Evolutionary conservation across 92 coral and sea anemone genomes (phyloP), one percentile per base, ranked within the genome.

Genomic region (Metridium senile): DNA sequence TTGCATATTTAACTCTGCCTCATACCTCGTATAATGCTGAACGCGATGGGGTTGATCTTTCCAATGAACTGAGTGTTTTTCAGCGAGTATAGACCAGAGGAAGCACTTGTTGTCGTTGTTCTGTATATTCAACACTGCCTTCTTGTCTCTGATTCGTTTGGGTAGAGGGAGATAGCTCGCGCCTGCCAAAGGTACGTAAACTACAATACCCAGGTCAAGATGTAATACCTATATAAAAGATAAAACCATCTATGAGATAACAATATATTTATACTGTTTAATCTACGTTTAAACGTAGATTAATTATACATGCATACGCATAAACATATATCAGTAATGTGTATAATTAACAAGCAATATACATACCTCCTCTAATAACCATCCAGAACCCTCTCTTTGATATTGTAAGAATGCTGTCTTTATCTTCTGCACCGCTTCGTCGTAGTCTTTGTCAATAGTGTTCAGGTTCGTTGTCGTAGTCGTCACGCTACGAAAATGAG

Each of bases 121-220:
- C 71, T 83, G 78, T 21, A 84, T 39, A 63, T 88, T 80, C 18
- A 84, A 53, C 30, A 88, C 68, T 29, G 89, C 89, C 64, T 88
- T 84, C 70, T 81, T 88, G 21, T 61, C 74, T 6, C 58, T 17
- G 7, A 84, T 61, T 29, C 1, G 62, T 29, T 84, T 74, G 18
- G 93, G 86, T 1, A 78, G 74, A 0, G 76, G 81, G 21, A 82
- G 11, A 22, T 87, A 79, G 17, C 92, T 83, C 7, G 75, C 65
- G 0, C 88, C 92, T 43, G 51, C 65, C 19, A 88, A 71, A 33
- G 84, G 86, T 27, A 63, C 52, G 81, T 86, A 86, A 9, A 52
- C 33, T 16, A 80, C 81, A 9, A 82, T 56, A 26, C 29, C 13
- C 19, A 87, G 65, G 10, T 62, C 72, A 0, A 82, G 62, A 58